These are phyloP conservation scores for Polyommatus icarus DNA, from an alignment of 2,888 invertebrate genomes.

Conservation along the genomic window DNA sequence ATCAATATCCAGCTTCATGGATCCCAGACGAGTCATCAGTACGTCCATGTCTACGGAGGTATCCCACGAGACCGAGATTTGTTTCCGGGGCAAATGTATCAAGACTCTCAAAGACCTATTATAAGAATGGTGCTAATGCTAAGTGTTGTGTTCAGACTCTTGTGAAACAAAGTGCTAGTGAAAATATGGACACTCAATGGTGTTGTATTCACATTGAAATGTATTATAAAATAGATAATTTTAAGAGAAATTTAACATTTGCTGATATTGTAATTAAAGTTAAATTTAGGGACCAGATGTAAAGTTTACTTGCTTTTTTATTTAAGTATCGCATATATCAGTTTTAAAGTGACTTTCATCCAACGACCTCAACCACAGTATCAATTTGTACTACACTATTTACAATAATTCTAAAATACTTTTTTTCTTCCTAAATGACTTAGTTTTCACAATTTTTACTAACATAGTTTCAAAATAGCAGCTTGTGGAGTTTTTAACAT, in stretches of 20 bases:
- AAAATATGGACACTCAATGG: slow-evolving; percentile 19
- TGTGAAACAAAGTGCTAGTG: slow-evolving; percentile 38
- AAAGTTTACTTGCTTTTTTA: neutral
- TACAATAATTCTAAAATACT: neutral
- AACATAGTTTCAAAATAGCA: neutral
- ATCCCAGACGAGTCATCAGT: slow-evolving; percentile 80
- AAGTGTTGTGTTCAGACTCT: slow-evolving; percentile 61
- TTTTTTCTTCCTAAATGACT: neutral
- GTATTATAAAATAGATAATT: neutral
- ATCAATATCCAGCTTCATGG: slow-evolving; percentile 69
- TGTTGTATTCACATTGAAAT: slow-evolving; percentile 23
- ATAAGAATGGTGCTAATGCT: slow-evolving; percentile 67
- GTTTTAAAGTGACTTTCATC: neutral
- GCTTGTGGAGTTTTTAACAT: neutral
- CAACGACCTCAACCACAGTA: neutral
- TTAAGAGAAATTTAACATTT: neutral
- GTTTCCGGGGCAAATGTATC: slow-evolving; percentile 91
- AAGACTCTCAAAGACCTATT: slow-evolving; percentile 79
- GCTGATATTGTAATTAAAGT: neutral
- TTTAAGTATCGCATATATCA: neutral
- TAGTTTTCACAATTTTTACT: neutral
- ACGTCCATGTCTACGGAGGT: slow-evolving; percentile 91
- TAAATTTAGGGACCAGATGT: neutral
- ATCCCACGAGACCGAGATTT: slow-evolving; percentile 93
- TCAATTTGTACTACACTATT: neutral